Conservation (phyloP, 2,888 invertebrate species). For the Nephrotoma guestfalica region DNA sequence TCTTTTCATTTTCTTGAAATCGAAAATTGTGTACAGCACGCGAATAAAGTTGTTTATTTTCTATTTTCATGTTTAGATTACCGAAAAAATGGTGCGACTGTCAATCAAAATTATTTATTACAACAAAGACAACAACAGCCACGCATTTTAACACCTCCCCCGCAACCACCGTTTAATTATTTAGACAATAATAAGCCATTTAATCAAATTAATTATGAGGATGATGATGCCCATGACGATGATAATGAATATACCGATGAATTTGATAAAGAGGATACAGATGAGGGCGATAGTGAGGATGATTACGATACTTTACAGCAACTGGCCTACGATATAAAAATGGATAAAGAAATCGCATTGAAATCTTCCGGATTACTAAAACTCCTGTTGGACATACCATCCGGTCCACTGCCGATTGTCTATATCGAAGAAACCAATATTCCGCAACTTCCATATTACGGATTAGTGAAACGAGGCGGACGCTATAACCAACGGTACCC, state of each 20-base stretch:
- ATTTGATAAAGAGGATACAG: background rate
- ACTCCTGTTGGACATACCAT: slow-evolving; percentile 27
- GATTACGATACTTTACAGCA: slow-evolving; percentile 14
- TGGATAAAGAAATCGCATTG: slow-evolving; percentile 29
- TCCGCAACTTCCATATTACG: slow-evolving; percentile 6
- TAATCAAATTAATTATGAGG: background rate
- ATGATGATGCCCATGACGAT: background rate
- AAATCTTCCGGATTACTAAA: slow-evolving; percentile 30
- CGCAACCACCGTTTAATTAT: background rate
- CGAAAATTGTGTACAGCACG: too few species aligned
- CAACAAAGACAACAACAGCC: background rate
- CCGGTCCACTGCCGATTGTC: slow-evolving; percentile 27
- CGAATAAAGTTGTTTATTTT: too few species aligned
- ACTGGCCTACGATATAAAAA: slow-evolving; percentile 25
- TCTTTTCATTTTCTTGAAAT: too few species aligned
- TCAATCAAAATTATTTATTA: background rate
- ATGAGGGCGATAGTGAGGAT: background rate
- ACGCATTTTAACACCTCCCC: background rate
- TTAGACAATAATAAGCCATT: background rate
- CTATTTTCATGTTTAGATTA: background rate
- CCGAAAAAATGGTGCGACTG: background rate
- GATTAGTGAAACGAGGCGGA: slow-evolving; percentile 33
- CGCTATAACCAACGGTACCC: slow-evolving; percentile 46
- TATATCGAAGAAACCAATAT: slow-evolving; percentile 24
- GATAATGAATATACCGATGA: background rate